Evolutionary conservation across 1,140 invertebrate genomes (phyloP).

Genomic region (Papilio machaon): DNA sequence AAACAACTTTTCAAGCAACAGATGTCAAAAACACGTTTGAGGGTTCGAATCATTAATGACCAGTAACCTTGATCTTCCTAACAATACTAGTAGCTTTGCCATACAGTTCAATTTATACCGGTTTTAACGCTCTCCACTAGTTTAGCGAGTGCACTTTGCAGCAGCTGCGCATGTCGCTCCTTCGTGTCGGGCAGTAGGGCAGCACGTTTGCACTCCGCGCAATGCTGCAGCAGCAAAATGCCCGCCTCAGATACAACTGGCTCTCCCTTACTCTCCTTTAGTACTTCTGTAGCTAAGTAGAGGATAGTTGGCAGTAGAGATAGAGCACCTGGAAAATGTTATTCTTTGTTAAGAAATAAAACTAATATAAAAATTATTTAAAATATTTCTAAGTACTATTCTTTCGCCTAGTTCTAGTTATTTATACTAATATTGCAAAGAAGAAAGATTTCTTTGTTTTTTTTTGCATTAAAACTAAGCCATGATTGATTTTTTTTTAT

Average conservation of each 20-base stretch:
- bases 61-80: background rate
- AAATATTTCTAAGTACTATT: no score
- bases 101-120: conserved; percentile 68
- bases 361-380: background rate
- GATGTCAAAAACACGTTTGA: background rate
- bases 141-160: conserved; percentile 94
- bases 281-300: conserved; percentile 94
- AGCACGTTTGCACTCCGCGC: conserved; percentile 72
- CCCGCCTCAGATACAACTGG: conserved; percentile 82
- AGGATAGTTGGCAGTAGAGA: conserved; percentile 95
- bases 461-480: no score
- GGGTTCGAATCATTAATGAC: background rate
- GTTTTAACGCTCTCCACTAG: conserved; percentile 95
- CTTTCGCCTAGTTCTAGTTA: no score
- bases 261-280: conserved; percentile 87
- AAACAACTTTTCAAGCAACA: no score
- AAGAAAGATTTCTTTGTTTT: no score
- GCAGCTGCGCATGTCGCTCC: conserved; percentile 88
- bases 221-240: conserved; percentile 83
- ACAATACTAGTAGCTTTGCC: background rate
- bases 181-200: conserved; percentile 55
- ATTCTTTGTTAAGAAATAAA: background rate
- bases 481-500: no score
- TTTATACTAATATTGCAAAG: no score
- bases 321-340: conserved; percentile 86